Evolutionary conservation across 2,888 invertebrate genomes (phyloP), one percentile per base, ranked within the genome.

Genomic region (Panopea generosa): DNA sequence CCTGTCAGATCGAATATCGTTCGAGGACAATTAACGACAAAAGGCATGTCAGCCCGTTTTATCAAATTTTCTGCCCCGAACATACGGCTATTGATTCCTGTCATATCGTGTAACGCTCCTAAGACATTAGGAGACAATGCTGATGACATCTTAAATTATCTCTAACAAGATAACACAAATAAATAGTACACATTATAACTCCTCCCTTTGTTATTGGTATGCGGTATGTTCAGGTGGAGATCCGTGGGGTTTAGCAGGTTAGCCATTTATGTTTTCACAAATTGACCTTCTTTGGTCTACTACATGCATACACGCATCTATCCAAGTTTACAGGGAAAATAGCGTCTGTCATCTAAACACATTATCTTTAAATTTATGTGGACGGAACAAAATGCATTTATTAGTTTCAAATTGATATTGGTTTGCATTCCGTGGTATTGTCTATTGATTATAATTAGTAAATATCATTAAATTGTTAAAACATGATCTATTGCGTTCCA

Each of bases 91-190:
- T 77, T 74, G 53, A 77, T 57, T 33, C 38, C 43, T 56, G 65
- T 47, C 63, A 60, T 70, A 81, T 81, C 73, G 49, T 40, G 65
- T 81, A 71, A 52, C 81, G 56, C 53, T 27, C 47, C 59, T 47
- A 67, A 65, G 71, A 77, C 81, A 77, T 71, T 65, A 50, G 55
- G 67, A 71, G 75, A 81, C 81, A 81, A 81, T 71, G 57, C 40
- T 38, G 75, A 67, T 77, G 81, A 77, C 81, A 81, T 81, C 74
- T 69, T 75, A 68, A 81, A 81, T 77, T 74, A 81, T 81, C 77
- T 72, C 53, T 67, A 75, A 81, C 77, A 74, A 75, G 71, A 81
- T 71, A 71, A 50, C 62, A 55, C 72, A 63, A 55, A 71, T 57
- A 71, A 57, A 53, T 27, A 24, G 57, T 45, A 26, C 56, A 43